Conservation (phyloP, 2,888 invertebrate species). For the Dendrolimus houi region DNA sequence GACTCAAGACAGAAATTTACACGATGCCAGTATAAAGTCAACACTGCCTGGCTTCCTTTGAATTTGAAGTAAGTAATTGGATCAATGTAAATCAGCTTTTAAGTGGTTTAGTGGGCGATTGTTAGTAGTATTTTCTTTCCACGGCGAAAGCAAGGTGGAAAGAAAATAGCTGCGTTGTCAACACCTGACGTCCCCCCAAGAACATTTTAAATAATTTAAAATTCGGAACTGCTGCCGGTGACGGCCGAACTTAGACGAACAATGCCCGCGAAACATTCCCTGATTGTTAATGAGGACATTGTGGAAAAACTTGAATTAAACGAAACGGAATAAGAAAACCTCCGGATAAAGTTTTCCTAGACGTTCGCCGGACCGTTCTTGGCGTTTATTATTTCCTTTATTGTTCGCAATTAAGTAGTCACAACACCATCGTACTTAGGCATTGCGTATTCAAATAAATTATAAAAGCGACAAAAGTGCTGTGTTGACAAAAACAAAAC, state of each 20-base stretch:
- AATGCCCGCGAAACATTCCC: constrained; percentile 59
- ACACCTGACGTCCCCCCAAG: constrained; percentile 46
- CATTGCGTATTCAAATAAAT: constrained; percentile 6
- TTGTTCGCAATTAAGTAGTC: neutral
- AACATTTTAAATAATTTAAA: constrained; percentile 59
- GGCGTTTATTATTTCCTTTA: constrained; percentile 20
- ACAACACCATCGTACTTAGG: neutral
- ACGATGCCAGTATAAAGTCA: too few species aligned
- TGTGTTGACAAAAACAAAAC: too few species aligned
- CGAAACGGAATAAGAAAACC: constrained; percentile 46
- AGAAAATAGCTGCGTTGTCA: constrained; percentile 25
- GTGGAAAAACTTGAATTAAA: constrained; percentile 55
- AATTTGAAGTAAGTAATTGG: too few species aligned
- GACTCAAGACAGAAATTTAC: too few species aligned
- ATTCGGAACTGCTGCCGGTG: constrained; percentile 53
- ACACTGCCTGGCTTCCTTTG: too few species aligned
- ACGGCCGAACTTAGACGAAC: constrained; percentile 58
- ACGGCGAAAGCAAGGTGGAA: constrained; percentile 6
- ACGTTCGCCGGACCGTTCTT: constrained; percentile 24
- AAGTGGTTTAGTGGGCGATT: too few species aligned
- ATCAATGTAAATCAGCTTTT: too few species aligned
- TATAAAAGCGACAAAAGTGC: constrained; percentile 6
- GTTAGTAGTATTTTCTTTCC: too few species aligned
- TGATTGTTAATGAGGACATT: constrained; percentile 71
- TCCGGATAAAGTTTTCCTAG: constrained; percentile 26